Evolutionary conservation across 2,888 invertebrate species (phyloP), one percentile per base, ranked within the genome.

Genomic region (Onchidella celtica): DNA sequence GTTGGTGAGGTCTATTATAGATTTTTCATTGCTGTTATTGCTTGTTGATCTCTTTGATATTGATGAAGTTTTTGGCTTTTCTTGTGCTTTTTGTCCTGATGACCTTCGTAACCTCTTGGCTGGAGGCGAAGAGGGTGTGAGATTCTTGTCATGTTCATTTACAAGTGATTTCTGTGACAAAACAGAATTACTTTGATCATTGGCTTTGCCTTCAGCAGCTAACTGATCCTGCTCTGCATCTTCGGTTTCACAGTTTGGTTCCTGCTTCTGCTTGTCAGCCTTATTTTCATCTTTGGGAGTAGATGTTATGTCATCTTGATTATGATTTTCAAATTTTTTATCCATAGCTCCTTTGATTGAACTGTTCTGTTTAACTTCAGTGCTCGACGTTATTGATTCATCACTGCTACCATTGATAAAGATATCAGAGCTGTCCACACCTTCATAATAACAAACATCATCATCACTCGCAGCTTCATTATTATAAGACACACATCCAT

Each of bases 401-500:
- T 81, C 81, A 72, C 81, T 81, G 38, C 81, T 81, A 14, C 61
- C 76, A 38, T 76, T 76, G 24, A 76, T 63, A 34, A 76, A 81
- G 36, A 81, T 68, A 63, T 81, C 81, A 21, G 76, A 75, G 59
- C 76, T 81, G 81, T 81, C 81, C 9, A 81, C 81, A 24, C 81
- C 81, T 47, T 81, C 81, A 55, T 81, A 81, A 29, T 81, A 81
- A 32, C 70, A 63, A 4, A 61, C 24, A 24, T 81, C 81, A 32
- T 81, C 81, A 65, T 81, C 81, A 72, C 81, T 81, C 3, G 47
- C 55, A 2, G 36, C 69, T 32, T 76, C 57, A 72, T 38, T 63
- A 17, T 32, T 34, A 27, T 81, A 36, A 9, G 81, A 69, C 21
- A 76, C 63, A 72, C 70, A 65, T 9, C 76, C 76, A 70, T 76